These are phyloP conservation scores for Pimephales promelas DNA, from an alignment of 2,113 vertebrate genomes.

Conservation along the genomic window DNA sequence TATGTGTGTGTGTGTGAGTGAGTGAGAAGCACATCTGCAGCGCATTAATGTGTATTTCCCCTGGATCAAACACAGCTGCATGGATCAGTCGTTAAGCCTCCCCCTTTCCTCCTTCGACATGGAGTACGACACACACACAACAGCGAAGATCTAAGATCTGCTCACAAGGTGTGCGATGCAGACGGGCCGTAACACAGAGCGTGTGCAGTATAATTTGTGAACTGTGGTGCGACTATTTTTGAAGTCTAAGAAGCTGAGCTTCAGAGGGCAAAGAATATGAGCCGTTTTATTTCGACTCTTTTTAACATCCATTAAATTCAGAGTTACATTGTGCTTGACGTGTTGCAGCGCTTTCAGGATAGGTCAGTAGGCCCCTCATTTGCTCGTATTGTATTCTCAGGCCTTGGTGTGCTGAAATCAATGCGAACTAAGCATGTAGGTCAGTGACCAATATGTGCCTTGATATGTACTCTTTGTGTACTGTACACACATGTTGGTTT, in stretches of 20 bases:
- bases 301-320: slow-evolving; percentile 2
- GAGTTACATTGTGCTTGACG: neutral
- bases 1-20: neutral
- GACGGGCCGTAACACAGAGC: neutral
- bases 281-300: neutral
- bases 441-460: neutral
- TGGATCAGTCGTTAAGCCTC: slow-evolving; percentile 34
- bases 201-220: slow-evolving; percentile 8
- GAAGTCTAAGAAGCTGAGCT: slow-evolving; percentile 6
- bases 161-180: slow-evolving; percentile 27
- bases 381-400: neutral
- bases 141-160: slow-evolving; percentile 35
- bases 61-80: slow-evolving; percentile 55
- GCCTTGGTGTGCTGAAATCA: neutral
- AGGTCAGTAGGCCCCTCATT: neutral
- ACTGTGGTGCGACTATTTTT: neutral
- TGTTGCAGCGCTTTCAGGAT: neutral
- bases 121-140: slow-evolving; percentile 43
- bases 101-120: slow-evolving; percentile 41
- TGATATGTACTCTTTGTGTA: too few species aligned
- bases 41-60: slow-evolving; percentile 59
- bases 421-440: neutral
- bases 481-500: too few species aligned
- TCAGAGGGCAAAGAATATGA: neutral
- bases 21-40: slow-evolving; percentile 69